These are phyloP conservation scores for Nephrotoma flavescens DNA, from an alignment of 2,888 invertebrate genomes.

Conservation along the genomic window DNA sequence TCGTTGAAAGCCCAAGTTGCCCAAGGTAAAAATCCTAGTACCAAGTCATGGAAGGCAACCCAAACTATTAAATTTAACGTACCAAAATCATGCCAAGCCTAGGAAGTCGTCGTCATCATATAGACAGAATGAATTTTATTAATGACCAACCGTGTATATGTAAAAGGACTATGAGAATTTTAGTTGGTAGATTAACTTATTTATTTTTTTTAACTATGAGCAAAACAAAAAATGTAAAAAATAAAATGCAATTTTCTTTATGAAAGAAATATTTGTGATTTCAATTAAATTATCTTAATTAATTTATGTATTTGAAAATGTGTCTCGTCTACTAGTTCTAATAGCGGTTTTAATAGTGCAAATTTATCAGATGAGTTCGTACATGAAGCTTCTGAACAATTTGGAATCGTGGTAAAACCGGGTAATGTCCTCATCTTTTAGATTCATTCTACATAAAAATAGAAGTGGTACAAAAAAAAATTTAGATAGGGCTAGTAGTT, in stretches of 20 bases:
- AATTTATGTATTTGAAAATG: too few species aligned
- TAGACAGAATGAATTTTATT: neutral
- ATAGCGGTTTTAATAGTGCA: too few species aligned
- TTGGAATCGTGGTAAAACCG: too few species aligned
- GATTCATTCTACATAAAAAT: too few species aligned
- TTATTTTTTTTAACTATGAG: neutral
- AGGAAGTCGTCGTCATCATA: neutral
- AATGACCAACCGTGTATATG: neutral
- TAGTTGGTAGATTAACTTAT: neutral
- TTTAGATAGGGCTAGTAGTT: too few species aligned
- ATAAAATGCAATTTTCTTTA: neutral
- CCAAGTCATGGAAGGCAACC: slow-evolving; percentile 30
- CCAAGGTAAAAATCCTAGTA: slow-evolving; percentile 35
- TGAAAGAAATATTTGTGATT: neutral
- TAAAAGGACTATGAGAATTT: neutral
- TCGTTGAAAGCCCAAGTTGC: slow-evolving; percentile 26
- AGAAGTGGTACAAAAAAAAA: too few species aligned
- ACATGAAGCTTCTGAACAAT: too few species aligned
- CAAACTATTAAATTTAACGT: slow-evolving; percentile 25
- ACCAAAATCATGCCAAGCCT: slow-evolving; percentile 17
- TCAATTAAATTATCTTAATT: too few species aligned
- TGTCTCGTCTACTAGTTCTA: too few species aligned
- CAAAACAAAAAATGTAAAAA: neutral
- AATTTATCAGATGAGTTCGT: too few species aligned
- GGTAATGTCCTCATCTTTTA: too few species aligned